These are phyloP conservation scores for Vollenhovia emeryi DNA, from an alignment of 1,140 invertebrate species.

Conservation along the genomic window DNA sequence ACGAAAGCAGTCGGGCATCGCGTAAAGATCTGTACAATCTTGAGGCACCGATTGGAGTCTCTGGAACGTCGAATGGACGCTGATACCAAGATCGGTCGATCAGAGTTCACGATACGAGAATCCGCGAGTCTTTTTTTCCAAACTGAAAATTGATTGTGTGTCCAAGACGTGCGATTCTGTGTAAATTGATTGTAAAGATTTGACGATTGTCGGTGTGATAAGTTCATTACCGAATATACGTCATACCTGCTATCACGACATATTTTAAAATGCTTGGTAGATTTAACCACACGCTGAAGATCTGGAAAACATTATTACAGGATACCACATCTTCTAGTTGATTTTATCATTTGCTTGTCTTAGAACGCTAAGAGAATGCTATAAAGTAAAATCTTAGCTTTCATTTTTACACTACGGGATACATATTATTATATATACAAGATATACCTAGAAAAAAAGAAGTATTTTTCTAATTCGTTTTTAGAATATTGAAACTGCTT, in stretches of 20 bases:
- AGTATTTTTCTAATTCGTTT: conserved; percentile 74
- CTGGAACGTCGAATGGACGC: background rate
- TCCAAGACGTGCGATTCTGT: conserved; percentile 6
- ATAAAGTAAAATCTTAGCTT: conserved; percentile 57
- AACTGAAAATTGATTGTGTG: conserved; percentile 32
- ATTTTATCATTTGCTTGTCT: conserved; percentile 70
- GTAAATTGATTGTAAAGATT: conserved; percentile 44
- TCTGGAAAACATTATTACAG: conserved; percentile 62
- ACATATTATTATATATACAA: conserved; percentile 64
- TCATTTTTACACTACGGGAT: conserved; percentile 61
- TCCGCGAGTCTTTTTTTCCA: conserved; percentile 28
- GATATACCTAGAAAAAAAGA: conserved; percentile 60
- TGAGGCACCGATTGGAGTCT: background rate
- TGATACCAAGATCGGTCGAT: conserved; percentile 7
- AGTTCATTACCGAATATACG: conserved; percentile 14
- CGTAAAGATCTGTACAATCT: background rate
- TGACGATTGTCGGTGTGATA: conserved; percentile 4
- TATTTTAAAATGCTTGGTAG: conserved; percentile 75
- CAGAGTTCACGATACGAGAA: background rate
- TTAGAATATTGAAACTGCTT: conserved; percentile 67
- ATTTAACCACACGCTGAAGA: conserved; percentile 66
- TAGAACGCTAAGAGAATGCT: conserved; percentile 41
- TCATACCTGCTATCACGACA: conserved; percentile 35
- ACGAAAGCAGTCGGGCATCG: background rate
- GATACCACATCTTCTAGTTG: conserved; percentile 53